Evolutionary conservation across 2,888 invertebrate genomes (phyloP), one percentile per base, ranked within the genome.

Genomic region (Abscondita cerata): DNA sequence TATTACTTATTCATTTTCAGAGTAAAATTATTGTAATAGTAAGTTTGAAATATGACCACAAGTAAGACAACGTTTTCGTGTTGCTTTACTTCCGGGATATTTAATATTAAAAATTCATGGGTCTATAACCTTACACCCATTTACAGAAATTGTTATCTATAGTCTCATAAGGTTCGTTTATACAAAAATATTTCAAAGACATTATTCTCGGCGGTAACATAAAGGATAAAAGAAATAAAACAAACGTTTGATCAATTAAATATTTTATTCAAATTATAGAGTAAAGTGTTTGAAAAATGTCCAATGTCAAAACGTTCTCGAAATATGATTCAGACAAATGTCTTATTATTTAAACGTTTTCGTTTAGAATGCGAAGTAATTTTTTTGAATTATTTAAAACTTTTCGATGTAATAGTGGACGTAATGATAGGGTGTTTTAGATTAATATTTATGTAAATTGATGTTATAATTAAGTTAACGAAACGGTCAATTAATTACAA

Each of bases 401-500:
- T 40, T n/a, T n/a, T 40, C 40, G 12, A 40, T 40, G 16, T 13
- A 40, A 40, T 40, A 12, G 13, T 8, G 2, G 6, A 15, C 2
- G 6, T 40, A 40, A 40, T 40, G 12, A 40, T 13, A 40, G 13
- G 13, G 40, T 40, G 15, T 12, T 40, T 40, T 13, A 15, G 13
- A 40, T 75, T 74, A 46, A 46, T 44, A 46, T 54, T 46, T 13
- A 54, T 54, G 15, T 54, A 20, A 54, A 54, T 46, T 46, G 54
- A 46, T 8, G 12, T 33, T 33, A 41, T 18, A 54, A 54, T 54
- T 54, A 34, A 44, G 54, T 46, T 40, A 44, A 9, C 33, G 4
- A 16, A 54, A 33, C 44, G 25, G 4, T 2, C 25, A 25, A 25
- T 25, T 25, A 25, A 25, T 25, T 25, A 4, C 6, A 4, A 4